Evolutionary conservation across 2,888 invertebrate species (phyloP).

Genomic region (Macrophya alboannulata): DNA sequence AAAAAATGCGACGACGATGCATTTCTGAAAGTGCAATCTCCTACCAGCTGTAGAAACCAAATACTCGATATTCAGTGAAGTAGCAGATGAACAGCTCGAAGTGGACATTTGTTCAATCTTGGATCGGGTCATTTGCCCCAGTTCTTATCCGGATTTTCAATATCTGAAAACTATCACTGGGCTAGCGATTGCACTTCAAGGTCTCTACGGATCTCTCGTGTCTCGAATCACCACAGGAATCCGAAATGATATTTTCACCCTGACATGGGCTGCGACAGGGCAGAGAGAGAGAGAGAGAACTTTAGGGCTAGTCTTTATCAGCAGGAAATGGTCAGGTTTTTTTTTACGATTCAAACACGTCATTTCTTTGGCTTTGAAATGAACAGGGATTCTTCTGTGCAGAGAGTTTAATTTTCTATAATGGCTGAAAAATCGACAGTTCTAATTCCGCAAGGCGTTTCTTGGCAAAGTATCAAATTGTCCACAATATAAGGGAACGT

Average conservation of each 20-base stretch:
- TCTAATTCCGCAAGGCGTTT: not conserved
- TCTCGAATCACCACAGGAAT: not conserved
- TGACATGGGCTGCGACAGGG: not conserved
- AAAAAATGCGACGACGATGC: not conserved
- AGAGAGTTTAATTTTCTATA: not conserved
- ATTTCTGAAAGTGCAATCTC: not conserved
- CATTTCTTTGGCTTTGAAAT: no score
- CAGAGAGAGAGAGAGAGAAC: no score
- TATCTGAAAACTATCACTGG: not conserved
- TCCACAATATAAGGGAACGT: not conserved
- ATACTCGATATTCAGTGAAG: not conserved
- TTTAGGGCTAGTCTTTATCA: not conserved
- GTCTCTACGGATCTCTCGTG: not conserved
- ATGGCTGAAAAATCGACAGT: not conserved
- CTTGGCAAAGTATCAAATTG: not conserved
- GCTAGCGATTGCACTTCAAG: no score
- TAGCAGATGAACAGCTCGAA: not conserved
- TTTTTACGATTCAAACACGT: no score
- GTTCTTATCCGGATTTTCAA: not conserved
- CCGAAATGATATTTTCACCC: not conserved
- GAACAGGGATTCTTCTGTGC: no score
- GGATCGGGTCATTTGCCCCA: not conserved
- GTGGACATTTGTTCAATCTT: not conserved
- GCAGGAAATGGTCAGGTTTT: not conserved
- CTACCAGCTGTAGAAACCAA: not conserved